phyloP scores from a whole-genome alignment of 2,888 invertebrate species.

The Magallana nippona region DNA sequence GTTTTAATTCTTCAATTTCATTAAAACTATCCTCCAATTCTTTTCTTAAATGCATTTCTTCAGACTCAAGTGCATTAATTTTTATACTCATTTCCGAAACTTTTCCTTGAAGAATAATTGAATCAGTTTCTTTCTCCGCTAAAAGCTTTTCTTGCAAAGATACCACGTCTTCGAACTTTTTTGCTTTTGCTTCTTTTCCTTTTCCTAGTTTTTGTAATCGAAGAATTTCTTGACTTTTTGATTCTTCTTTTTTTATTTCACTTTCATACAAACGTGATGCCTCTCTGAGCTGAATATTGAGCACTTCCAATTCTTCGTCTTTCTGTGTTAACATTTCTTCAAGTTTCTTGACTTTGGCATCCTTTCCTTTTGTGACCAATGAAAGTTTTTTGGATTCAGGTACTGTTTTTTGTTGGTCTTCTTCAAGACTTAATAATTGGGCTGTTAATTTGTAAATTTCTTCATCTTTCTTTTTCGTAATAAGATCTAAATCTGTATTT shows the following conservation, averaged over 20 bases:
- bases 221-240: slow-evolving; percentile 7
- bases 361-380: slow-evolving; percentile 52
- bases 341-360: slow-evolving; percentile 48
- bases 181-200: slow-evolving; percentile 62
- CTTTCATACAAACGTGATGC: background rate
- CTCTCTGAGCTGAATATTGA: slow-evolving; percentile 18
- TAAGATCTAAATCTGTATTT: slow-evolving; percentile 46
- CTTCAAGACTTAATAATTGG: slow-evolving; percentile 47
- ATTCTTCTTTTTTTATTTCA: slow-evolving; percentile 1
- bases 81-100: slow-evolving; percentile 44
- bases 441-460: slow-evolving; percentile 53
- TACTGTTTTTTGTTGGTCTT: slow-evolving; percentile 51
- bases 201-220: slow-evolving; percentile 59
- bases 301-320: slow-evolving; percentile 48
- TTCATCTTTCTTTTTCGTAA: slow-evolving; percentile 52
- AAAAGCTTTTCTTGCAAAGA: slow-evolving; percentile 57
- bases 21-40: slow-evolving; percentile 36
- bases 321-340: slow-evolving; percentile 35
- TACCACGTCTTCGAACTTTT: slow-evolving; percentile 62
- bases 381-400: slow-evolving; percentile 58
- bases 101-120: slow-evolving; percentile 58
- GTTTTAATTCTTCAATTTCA: slow-evolving; percentile 36
- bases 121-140: slow-evolving; percentile 61
- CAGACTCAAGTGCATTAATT: slow-evolving; percentile 43
- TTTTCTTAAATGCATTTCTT: slow-evolving; percentile 37